phyloP scores from a whole-genome alignment of 1,140 invertebrate genomes.

The Linepithema humile region DNA sequence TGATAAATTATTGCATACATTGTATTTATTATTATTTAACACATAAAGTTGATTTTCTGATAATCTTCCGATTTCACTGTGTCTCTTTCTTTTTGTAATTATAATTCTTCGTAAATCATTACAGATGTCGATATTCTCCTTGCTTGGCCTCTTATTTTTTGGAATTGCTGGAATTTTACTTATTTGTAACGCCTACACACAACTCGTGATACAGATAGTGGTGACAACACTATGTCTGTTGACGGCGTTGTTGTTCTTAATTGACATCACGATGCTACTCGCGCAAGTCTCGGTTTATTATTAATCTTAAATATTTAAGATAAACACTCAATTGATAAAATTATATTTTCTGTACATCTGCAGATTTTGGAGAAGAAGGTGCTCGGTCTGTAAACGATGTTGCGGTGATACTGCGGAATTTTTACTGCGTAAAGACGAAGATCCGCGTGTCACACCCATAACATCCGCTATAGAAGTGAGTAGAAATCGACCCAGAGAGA shows the following conservation, averaged over 20 bases:
- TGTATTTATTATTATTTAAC: too few relatives aligned
- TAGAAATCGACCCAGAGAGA: neutral
- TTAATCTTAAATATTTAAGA: neutral
- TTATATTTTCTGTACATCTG: neutral
- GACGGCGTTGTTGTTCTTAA: constrained; percentile 69
- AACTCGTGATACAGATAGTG: neutral
- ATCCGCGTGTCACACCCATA: neutral
- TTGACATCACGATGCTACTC: constrained; percentile 71
- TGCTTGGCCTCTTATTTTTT: constrained; percentile 69
- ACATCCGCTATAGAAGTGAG: constrained; percentile 26
- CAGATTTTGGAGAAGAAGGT: constrained; percentile 69
- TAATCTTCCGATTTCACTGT: neutral
- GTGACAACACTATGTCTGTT: constrained; percentile 53
- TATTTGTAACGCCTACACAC: neutral
- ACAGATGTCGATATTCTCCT: constrained; percentile 76
- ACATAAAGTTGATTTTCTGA: too few relatives aligned
- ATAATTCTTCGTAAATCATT: constrained; percentile 14
- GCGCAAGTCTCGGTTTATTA: constrained; percentile 66
- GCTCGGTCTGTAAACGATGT: constrained; percentile 48
- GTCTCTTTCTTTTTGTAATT: neutral
- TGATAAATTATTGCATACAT: too few relatives aligned
- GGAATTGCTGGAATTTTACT: neutral
- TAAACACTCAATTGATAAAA: neutral
- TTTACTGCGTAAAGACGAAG: neutral
- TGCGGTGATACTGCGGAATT: constrained; percentile 14